A percentile compares a stretch with the other conserved stretches of the same genome.
Evolutionary conservation across 1,140 invertebrate genomes (phyloP).

Genomic region (Oncopeltus fasciatus): DNA sequence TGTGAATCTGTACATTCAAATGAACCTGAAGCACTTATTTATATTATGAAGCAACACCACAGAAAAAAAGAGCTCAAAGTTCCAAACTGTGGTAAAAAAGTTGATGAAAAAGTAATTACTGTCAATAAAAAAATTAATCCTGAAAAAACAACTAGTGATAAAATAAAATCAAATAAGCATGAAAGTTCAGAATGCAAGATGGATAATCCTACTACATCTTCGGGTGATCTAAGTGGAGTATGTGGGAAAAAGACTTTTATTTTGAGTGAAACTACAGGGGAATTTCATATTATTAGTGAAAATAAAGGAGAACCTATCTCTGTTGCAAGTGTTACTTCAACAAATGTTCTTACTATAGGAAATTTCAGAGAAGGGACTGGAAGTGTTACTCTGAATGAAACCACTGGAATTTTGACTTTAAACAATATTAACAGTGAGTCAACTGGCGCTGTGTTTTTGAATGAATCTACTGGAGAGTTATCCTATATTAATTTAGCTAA

Average conservation of each 20-base stretch:
- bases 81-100: not conserved
- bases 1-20: not conserved
- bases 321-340: conserved; percentile 9
- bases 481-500: conserved; percentile 16
- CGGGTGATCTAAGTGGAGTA: not conserved
- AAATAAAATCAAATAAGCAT: not conserved
- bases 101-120: not conserved
- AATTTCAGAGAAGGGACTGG: conserved; percentile 15
- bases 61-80: not conserved
- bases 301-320: conserved; percentile 9
- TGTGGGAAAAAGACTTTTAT: not conserved
- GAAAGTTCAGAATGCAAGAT: not conserved
- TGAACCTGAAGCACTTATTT: not conserved
- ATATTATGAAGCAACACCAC: not conserved
- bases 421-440: conserved; percentile 18
- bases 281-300: conserved; percentile 1
- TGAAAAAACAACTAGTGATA: not conserved
- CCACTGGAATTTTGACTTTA: conserved; percentile 14
- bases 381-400: conserved; percentile 17
- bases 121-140: not conserved
- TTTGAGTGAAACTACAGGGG: conserved; percentile 5
- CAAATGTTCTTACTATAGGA: conserved; percentile 11
- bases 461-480: conserved; percentile 15
- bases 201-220: not conserved
- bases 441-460: conserved; percentile 15